These are phyloP conservation scores for Cataglyphis livida DNA, from an alignment of 2,888 invertebrate species.

Conservation along the genomic window DNA sequence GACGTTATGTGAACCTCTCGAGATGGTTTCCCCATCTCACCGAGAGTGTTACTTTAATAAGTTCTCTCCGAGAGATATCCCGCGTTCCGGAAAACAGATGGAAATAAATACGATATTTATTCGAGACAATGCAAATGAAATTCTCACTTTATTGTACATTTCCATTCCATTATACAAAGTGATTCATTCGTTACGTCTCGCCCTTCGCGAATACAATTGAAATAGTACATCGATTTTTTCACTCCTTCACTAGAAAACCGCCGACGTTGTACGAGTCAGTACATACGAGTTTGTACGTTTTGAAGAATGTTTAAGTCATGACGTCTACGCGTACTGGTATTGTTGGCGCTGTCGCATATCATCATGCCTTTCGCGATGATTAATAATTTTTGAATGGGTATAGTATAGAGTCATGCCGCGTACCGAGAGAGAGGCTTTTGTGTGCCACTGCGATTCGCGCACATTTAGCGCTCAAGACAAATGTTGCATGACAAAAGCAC, in stretches of 20 bases:
- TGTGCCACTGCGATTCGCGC: conserved; percentile 15
- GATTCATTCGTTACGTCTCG: conserved; percentile 31
- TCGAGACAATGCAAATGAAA: conserved; percentile 27
- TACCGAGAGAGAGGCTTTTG: conserved; percentile 16
- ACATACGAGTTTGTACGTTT: conserved; percentile 1
- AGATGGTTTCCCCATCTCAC: conserved; percentile 39
- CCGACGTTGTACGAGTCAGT: conserved; percentile 12
- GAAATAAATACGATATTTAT: conserved; percentile 13
- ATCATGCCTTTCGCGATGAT: conserved; percentile 18
- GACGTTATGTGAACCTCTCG: conserved; percentile 42
- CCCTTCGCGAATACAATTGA: conserved; percentile 32
- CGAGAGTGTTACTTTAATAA: conserved; percentile 57
- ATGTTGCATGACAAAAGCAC: conserved; percentile 40
- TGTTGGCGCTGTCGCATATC: conserved; percentile 30
- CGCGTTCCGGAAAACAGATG: conserved; percentile 32
- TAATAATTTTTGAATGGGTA: conserved; percentile 26
- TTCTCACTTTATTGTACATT: conserved; percentile 23
- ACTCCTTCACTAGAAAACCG: conserved; percentile 27
- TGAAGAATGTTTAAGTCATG: conserved; percentile 25
- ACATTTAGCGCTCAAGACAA: conserved; percentile 26
- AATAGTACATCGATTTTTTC: conserved; percentile 40
- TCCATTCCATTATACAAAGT: conserved; percentile 22
- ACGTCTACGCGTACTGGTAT: neutral
- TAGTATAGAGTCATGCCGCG: neutral
- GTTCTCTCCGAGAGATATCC: neutral